A percentile compares a stretch with the other conserved stretches of the same genome.
phyloP scores from a whole-genome alignment of 1,140 invertebrate genomes.

The Aphis gossypii region DNA sequence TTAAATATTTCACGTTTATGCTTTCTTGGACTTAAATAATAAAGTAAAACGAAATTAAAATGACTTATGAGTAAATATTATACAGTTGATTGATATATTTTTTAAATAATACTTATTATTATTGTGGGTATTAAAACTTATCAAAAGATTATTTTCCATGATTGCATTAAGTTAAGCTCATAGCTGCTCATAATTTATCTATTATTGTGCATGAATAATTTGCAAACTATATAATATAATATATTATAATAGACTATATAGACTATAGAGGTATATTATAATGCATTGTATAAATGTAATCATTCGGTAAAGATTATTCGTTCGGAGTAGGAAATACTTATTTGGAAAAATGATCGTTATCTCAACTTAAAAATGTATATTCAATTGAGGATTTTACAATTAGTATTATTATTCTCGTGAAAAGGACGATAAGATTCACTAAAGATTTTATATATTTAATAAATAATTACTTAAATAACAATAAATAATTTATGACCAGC shows the following conservation, averaged over 20 bases:
- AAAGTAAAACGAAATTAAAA: background rate
- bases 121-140: background rate
- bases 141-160: background rate
- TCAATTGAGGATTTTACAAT: background rate
- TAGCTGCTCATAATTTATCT: background rate
- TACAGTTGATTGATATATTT: background rate
- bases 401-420: background rate
- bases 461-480: background rate
- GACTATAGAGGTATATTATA: background rate
- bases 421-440: background rate
- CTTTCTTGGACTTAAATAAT: background rate
- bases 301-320: background rate
- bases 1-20: background rate
- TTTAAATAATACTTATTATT: background rate
- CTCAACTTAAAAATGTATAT: background rate
- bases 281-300: background rate
- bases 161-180: background rate
- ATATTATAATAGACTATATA: too few species aligned
- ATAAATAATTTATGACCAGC: background rate
- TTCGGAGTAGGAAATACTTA: background rate
- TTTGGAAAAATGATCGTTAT: background rate
- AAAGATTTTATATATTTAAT: background rate
- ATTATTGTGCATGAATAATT: conserved; percentile 1
- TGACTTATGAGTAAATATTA: background rate
- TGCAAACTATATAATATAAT: background rate